Evolutionary conservation across 2,797 vertebrate genomes (phyloP).

Genomic region (Caiman crocodilus): DNA sequence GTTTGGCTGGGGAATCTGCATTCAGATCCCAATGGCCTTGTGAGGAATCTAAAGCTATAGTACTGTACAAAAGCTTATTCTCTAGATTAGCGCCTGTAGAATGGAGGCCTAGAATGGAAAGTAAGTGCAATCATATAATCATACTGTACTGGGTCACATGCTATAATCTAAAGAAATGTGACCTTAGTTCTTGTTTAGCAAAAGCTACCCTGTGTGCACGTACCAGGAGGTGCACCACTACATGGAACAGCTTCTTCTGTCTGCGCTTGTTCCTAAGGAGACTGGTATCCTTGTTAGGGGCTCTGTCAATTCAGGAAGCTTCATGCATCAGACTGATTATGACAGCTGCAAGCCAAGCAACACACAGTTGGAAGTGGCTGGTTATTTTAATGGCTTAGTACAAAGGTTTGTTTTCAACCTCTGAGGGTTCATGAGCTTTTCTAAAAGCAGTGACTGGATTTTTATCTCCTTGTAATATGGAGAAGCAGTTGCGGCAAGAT

Average conservation of each 20-base stretch:
- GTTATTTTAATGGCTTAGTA: background rate
- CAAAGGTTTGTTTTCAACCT: background rate
- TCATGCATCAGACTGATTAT: rapidly evolving
- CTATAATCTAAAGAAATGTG: background rate
- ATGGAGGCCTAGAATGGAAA: background rate
- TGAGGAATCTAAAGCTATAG: background rate
- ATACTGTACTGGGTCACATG: background rate
- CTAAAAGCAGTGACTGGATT: background rate
- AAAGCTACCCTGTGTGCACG: slow-evolving; percentile 82
- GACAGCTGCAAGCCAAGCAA: background rate
- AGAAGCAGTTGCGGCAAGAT: background rate
- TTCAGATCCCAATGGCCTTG: background rate
- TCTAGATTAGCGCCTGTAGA: rapidly evolving
- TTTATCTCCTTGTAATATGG: background rate
- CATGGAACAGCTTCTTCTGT: slow-evolving; percentile 81
- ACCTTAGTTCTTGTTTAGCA: slow-evolving; percentile 49
- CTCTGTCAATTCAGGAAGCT: slow-evolving; percentile 60
- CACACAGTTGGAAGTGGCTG: background rate
- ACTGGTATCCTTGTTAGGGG: slow-evolving; percentile 78
- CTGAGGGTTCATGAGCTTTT: background rate
- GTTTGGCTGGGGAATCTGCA: background rate
- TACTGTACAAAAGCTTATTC: background rate
- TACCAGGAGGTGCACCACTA: slow-evolving; percentile 84
- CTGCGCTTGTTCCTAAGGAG: slow-evolving; percentile 80
- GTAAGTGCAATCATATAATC: background rate